Conservation (phyloP, 2,888 invertebrate genomes). For the Cinara cedri region DNA sequence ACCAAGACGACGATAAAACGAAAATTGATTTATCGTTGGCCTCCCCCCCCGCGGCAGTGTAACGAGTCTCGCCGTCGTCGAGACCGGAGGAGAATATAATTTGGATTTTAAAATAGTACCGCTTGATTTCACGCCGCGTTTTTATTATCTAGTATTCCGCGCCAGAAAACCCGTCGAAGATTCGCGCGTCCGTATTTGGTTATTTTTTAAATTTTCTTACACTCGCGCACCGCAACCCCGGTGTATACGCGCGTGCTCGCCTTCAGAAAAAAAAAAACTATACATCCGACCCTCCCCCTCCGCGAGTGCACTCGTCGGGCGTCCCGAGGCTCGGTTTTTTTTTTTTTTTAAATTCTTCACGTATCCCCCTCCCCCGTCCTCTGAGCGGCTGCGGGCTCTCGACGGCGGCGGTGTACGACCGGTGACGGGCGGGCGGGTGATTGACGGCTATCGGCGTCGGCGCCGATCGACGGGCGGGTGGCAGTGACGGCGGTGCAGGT, state of each 20-base stretch:
- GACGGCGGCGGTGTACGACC: constrained; percentile 30
- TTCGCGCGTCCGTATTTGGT: no score
- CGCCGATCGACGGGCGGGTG: background rate
- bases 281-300: background rate
- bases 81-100: constrained; percentile 1
- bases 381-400: constrained; percentile 29
- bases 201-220: background rate
- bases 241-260: background rate
- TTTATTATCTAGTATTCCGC: no score
- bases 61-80: background rate
- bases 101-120: background rate
- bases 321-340: constrained; percentile 35
- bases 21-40: constrained; percentile 19
- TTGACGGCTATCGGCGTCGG: constrained; percentile 10
- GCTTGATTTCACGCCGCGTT: no score
- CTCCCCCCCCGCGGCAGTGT: background rate
- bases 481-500: background rate
- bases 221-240: constrained; percentile 4
- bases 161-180: no score
- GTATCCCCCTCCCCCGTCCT: background rate
- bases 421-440: constrained; percentile 40
- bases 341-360: constrained; percentile 6
- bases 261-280: background rate
- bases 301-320: no score
- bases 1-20: constrained; percentile 18